phyloP scores from a whole-genome alignment of 64 coral and sea anemone species.

The Montipora cactus region DNA sequence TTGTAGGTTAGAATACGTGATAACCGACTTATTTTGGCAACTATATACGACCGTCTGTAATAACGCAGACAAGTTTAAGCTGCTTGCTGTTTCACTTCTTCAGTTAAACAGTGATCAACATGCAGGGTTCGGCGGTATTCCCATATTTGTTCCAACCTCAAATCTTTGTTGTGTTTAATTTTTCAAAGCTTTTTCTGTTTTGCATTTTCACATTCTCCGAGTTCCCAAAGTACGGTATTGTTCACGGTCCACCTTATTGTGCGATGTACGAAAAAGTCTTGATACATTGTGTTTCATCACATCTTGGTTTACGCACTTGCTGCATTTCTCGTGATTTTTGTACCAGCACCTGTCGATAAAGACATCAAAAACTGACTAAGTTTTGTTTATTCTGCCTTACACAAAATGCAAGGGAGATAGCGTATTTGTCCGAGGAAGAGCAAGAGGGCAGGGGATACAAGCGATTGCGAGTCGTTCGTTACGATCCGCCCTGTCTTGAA shows the following conservation, averaged over 20 bases:
- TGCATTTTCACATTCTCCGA: not conserved
- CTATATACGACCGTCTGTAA: too few species aligned
- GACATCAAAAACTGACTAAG: not conserved
- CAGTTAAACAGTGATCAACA: too few species aligned
- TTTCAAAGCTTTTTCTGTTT: not conserved
- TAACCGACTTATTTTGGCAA: too few species aligned
- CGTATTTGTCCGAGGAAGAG: not conserved
- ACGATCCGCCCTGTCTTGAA: too few species aligned
- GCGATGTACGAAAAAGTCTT: slow-evolving; percentile 11
- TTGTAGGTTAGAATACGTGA: too few species aligned
- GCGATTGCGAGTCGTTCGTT: too few species aligned
- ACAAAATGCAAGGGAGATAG: not conserved
- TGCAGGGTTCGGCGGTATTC: too few species aligned
- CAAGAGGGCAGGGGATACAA: too few species aligned
- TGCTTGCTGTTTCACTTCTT: too few species aligned
- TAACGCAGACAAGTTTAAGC: too few species aligned
- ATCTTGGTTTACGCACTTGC: not conserved
- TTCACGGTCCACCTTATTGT: not conserved
- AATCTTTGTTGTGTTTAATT: not conserved
- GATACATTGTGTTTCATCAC: not conserved
- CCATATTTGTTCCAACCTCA: not conserved
- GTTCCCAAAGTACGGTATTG: not conserved
- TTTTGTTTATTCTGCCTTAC: not conserved
- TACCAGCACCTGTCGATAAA: slow-evolving; percentile 37
- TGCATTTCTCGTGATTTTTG: slow-evolving; percentile 34